Percentiles rank a stretch among this genome's conserved stretches.
These are phyloP conservation scores for Drosophila melanica DNA, from an alignment of 1,140 invertebrate genomes.

Conservation along the genomic window DNA sequence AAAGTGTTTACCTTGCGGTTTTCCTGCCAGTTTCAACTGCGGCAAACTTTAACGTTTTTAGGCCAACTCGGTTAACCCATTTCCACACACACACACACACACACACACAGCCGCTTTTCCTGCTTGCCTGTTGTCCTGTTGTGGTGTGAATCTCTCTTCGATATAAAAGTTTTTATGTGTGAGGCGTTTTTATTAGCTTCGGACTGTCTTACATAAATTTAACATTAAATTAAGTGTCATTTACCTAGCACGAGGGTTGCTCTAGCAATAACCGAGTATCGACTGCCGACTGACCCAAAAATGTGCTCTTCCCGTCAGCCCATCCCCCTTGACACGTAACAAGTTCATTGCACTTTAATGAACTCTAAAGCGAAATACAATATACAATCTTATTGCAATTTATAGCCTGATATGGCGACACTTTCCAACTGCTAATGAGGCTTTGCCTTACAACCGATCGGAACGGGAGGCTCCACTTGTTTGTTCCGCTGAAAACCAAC, in stretches of 20 bases:
- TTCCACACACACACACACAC: constrained; percentile 21
- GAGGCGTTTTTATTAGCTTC: constrained; percentile 75
- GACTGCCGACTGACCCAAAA: constrained; percentile 33
- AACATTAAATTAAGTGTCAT: constrained; percentile 77
- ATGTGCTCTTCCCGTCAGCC: not conserved
- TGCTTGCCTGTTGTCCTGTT: constrained; percentile 11
- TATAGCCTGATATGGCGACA: constrained; percentile 5
- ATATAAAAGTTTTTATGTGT: constrained; percentile 49
- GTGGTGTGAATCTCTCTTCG: constrained; percentile 59
- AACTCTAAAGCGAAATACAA: constrained; percentile 50
- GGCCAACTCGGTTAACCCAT: constrained; percentile 76
- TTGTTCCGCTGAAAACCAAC: not conserved
- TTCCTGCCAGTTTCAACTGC: constrained; percentile 48
- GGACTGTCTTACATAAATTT: constrained; percentile 75
- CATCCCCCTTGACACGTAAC: constrained; percentile 28
- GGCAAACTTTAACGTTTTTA: constrained; percentile 75
- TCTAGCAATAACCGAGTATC: not conserved
- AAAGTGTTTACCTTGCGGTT: constrained; percentile 66
- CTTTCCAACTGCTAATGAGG: constrained; percentile 18
- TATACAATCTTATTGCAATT: constrained; percentile 36
- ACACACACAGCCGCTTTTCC: not conserved
- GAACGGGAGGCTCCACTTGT: not conserved
- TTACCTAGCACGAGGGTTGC: constrained; percentile 54
- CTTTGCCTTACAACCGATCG: not conserved
- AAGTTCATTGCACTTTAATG: constrained; percentile 79